These are phyloP conservation scores for Mesorhabditis spiculigera DNA, from an alignment of 2,888 invertebrate genomes.

Conservation along the genomic window DNA sequence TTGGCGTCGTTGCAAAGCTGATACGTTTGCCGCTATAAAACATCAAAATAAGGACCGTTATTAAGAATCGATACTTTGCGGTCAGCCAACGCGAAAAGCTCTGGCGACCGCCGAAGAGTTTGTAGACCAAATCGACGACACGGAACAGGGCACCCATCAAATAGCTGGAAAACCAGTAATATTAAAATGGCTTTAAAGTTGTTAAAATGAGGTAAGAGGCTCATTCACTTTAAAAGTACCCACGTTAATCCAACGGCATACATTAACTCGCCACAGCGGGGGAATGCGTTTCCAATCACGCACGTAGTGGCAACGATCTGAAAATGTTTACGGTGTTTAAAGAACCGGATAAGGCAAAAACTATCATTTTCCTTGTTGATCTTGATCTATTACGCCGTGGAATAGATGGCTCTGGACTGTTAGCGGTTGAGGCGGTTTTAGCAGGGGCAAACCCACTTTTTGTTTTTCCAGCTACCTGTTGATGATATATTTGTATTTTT, in stretches of 20 bases:
- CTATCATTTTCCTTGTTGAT: too few relatives aligned
- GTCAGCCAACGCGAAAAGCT: neutral
- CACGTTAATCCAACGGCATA: neutral
- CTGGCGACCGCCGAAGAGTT: neutral
- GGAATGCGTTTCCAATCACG: neutral
- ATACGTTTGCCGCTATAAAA: neutral
- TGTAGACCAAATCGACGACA: conserved; percentile 2
- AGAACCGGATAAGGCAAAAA: too few relatives aligned
- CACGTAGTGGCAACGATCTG: neutral
- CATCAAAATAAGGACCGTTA: neutral
- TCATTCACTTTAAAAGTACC: neutral
- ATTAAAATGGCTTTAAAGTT: too few relatives aligned
- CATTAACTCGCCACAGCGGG: neutral
- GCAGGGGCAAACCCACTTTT: neutral
- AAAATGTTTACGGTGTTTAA: neutral
- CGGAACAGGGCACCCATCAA: neutral
- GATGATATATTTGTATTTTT: too few relatives aligned
- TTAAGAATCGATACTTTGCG: neutral
- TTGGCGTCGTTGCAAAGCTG: conserved; percentile 2
- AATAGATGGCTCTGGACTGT: neutral
- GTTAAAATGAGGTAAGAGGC: neutral
- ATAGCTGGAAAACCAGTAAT: neutral
- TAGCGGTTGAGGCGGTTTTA: neutral
- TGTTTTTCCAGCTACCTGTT: too few relatives aligned
- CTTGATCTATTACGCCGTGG: too few relatives aligned